Evolutionary conservation across 2,113 vertebrate genomes (phyloP).

Genomic region (Charina bottae): DNA sequence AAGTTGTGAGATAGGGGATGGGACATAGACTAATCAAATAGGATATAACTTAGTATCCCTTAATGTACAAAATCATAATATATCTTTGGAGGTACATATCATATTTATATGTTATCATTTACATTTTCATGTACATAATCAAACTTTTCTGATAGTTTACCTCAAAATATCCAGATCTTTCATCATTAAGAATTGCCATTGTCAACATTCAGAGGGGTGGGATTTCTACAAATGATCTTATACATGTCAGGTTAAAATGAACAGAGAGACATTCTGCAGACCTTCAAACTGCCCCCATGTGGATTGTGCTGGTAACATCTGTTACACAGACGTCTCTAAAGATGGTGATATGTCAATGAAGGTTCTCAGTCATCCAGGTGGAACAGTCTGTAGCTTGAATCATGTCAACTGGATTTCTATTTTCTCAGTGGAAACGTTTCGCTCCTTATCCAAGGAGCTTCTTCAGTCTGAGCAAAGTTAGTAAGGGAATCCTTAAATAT

Average conservation of each 20-base stretch:
- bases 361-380: too few relatives aligned
- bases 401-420: too few relatives aligned
- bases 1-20: background rate
- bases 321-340: background rate
- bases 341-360: too few relatives aligned
- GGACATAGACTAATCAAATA: background rate
- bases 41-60: too few relatives aligned
- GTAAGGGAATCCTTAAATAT: too few relatives aligned
- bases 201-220: background rate
- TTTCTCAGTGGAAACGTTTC: too few relatives aligned
- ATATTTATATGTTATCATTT: background rate
- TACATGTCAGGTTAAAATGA: background rate
- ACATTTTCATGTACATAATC: background rate
- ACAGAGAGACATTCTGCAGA: background rate
- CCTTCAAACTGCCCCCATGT: background rate
- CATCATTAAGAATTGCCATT: background rate
- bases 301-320: background rate
- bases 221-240: background rate
- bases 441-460: too few relatives aligned
- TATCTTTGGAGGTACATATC: background rate
- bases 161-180: background rate
- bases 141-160: background rate
- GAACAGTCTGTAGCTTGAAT: too few relatives aligned
- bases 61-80: background rate
- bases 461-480: too few relatives aligned